phyloP scores from a whole-genome alignment of 1,140 invertebrate species.

The Wasmannia auropunctata region DNA sequence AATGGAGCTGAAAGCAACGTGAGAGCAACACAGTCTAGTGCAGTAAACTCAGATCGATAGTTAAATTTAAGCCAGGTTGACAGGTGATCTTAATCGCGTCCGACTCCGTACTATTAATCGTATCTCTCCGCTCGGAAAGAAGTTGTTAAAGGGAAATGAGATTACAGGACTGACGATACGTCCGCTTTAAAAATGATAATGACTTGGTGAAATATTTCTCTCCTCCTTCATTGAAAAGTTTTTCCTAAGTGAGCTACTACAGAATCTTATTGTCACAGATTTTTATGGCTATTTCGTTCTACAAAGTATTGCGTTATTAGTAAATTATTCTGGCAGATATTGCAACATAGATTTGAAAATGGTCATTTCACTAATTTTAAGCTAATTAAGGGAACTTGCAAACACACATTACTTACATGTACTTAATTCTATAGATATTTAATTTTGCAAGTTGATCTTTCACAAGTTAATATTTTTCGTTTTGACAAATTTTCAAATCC shows the following conservation, averaged over 20 bases:
- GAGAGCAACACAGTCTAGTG: constrained; percentile 28
- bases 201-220: constrained; percentile 49
- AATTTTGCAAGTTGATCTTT: background rate
- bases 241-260: background rate
- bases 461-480: background rate
- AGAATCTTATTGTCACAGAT: background rate
- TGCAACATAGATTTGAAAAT: background rate
- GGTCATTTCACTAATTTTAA: background rate
- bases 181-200: constrained; percentile 51
- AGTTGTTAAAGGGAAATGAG: constrained; percentile 55
- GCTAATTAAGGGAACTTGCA: background rate
- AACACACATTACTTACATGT: background rate
- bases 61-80: constrained; percentile 61
- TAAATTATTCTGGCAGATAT: background rate
- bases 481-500: background rate
- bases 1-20: constrained; percentile 30
- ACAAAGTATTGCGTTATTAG: background rate
- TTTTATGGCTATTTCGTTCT: background rate
- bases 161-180: constrained; percentile 50
- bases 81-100: constrained; percentile 60
- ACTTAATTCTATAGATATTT: background rate
- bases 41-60: constrained; percentile 61
- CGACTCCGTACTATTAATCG: constrained; percentile 60
- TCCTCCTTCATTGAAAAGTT: constrained; percentile 3
- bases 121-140: constrained; percentile 47